phyloP scores from a whole-genome alignment of 1,140 invertebrate species.

The Pinna nobilis region DNA sequence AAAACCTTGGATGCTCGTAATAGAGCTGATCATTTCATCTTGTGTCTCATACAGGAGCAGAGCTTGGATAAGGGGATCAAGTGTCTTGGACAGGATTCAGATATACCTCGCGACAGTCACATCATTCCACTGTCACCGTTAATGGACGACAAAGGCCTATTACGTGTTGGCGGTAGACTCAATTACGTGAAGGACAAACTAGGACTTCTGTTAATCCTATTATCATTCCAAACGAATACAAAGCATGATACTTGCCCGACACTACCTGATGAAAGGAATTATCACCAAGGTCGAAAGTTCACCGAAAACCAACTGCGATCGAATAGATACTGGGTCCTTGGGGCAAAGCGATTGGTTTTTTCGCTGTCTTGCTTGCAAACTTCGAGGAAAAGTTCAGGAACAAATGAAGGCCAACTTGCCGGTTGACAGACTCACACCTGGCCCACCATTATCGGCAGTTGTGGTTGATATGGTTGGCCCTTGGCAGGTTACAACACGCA shows the following conservation, averaged over 20 bases:
- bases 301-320: slow-evolving; percentile 1
- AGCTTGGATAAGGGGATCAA: neutral
- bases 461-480: slow-evolving; percentile 49
- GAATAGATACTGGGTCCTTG: slow-evolving; percentile 17
- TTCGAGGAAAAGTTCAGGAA: neutral
- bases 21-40: neutral
- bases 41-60: neutral
- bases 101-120: slow-evolving; percentile 1
- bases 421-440: slow-evolving; percentile 19
- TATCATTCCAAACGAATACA: slow-evolving; percentile 7
- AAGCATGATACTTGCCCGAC: neutral
- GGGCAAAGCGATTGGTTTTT: slow-evolving; percentile 4
- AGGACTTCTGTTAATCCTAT: slow-evolving; percentile 4
- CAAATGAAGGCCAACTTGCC: slow-evolving; percentile 46
- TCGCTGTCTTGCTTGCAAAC: neutral
- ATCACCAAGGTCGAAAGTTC: slow-evolving; percentile 16
- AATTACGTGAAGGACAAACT: neutral
- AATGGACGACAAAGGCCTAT: slow-evolving; percentile 1
- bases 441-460: slow-evolving; percentile 28
- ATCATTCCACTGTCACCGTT: neutral
- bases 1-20: neutral
- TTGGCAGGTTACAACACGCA: neutral
- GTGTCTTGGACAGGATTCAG: neutral
- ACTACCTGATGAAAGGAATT: slow-evolving; percentile 2
- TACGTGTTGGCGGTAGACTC: slow-evolving; percentile 28